phyloP scores from a whole-genome alignment of 1,140 invertebrate species.

The Amphibalanus amphitrite region DNA sequence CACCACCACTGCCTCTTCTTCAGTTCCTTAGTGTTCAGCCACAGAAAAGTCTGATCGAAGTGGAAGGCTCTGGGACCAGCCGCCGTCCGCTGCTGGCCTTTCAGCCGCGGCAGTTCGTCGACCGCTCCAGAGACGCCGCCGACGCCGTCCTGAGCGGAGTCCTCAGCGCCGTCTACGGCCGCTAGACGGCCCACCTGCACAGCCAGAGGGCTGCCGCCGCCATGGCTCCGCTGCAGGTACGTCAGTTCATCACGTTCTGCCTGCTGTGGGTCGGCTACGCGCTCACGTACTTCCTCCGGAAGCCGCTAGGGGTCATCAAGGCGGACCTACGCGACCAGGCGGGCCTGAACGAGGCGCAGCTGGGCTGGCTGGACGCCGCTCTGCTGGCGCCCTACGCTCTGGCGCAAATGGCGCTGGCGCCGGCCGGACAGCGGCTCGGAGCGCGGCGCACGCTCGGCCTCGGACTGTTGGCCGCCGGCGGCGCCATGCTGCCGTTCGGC shows the following conservation, averaged over 20 bases:
- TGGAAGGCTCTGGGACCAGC: constrained; percentile 10
- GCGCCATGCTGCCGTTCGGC: constrained; percentile 33
- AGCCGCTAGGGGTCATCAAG: constrained; percentile 34
- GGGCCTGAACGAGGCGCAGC: constrained; percentile 23
- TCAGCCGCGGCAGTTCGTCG: constrained; percentile 19
- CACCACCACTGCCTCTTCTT: constrained; percentile 18
- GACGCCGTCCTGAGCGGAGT: constrained; percentile 10
- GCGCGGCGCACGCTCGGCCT: constrained; percentile 28
- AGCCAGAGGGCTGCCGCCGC: constrained; percentile 1
- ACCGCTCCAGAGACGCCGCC: constrained; percentile 4
- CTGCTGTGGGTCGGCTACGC: constrained; percentile 31
- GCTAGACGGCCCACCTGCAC: constrained; percentile 6
- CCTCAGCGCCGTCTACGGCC: constrained; percentile 14
- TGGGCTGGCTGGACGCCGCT: constrained; percentile 33
- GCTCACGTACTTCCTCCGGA: constrained; percentile 30
- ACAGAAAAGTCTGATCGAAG: constrained; percentile 14
- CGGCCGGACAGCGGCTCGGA: constrained; percentile 31
- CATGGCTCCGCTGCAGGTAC: constrained; percentile 8
- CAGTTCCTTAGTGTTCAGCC: constrained; percentile 19
- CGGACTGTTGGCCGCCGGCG: constrained; percentile 27
- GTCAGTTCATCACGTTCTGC: constrained; percentile 24
- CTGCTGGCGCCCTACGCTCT: constrained; percentile 34
- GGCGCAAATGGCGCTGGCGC: constrained; percentile 30
- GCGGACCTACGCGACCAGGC: constrained; percentile 26
- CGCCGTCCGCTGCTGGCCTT: constrained; percentile 21